Conservation (phyloP, 2,113 vertebrate genomes). For the Neolamprologus hecqui region DNA sequence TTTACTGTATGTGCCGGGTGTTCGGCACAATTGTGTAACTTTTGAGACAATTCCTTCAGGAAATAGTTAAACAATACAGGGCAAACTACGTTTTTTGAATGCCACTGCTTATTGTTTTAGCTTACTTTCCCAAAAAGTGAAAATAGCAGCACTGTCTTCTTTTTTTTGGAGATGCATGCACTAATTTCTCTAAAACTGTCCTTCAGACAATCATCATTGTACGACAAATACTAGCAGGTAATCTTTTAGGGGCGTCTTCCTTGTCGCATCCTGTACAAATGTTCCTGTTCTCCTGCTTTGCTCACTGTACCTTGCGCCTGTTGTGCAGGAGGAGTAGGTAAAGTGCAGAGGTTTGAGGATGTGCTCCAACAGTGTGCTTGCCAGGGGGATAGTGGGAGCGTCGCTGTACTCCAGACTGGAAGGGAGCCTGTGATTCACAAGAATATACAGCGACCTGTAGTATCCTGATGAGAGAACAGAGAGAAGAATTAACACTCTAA, state of each 20-base stretch:
- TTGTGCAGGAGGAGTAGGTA: conserved; percentile 91
- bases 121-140: not conserved
- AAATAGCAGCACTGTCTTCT: not conserved
- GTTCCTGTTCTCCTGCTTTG: not conserved
- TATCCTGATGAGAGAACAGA: conserved; percentile 74
- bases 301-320: conserved; percentile 80
- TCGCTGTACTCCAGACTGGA: conserved; percentile 91
- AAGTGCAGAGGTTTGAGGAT: conserved; percentile 97
- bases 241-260: not conserved
- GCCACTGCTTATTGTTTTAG: not conserved
- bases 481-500: not conserved
- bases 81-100: not conserved
- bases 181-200: not conserved
- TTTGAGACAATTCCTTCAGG: not conserved
- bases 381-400: conserved; percentile 84
- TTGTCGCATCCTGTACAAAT: not conserved
- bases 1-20: not conserved
- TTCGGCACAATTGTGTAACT: not conserved
- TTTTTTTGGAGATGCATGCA: not conserved
- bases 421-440: conserved; percentile 93
- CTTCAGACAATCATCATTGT: not conserved
- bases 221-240: not conserved
- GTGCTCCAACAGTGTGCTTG: conserved; percentile 93
- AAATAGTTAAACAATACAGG: not conserved
- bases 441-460: conserved; percentile 88